These are phyloP conservation scores for Macaria notata DNA, from an alignment of 2,888 invertebrate species.

Conservation along the genomic window DNA sequence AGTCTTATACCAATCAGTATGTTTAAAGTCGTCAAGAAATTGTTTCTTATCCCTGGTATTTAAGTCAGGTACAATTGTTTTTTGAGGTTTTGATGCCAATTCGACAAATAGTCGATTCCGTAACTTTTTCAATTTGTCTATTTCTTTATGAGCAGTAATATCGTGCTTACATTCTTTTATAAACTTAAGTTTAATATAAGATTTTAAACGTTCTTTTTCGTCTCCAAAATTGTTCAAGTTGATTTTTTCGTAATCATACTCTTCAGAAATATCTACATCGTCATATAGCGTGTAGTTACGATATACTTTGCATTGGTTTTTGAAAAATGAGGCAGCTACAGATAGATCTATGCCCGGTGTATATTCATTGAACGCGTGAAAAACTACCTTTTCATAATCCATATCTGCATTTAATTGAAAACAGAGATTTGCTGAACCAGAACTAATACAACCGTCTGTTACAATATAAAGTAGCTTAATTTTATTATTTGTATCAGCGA, in stretches of 20 bases:
- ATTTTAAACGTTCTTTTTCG: constrained; percentile 41
- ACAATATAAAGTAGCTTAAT: constrained; percentile 21
- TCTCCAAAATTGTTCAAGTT: constrained; percentile 38
- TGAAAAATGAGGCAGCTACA: constrained; percentile 40
- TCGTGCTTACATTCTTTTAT: constrained; percentile 34
- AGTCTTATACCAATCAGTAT: too few species aligned
- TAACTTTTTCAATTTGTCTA: constrained; percentile 42
- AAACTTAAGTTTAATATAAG: constrained; percentile 48
- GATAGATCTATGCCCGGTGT: constrained; percentile 34
- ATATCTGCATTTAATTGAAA: constrained; percentile 36
- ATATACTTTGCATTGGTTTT: constrained; percentile 39
- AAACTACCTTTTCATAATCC: constrained; percentile 42
- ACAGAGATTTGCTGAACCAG: constrained; percentile 18
- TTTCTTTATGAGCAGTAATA: constrained; percentile 39
- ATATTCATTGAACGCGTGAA: constrained; percentile 36
- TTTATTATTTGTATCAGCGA: constrained; percentile 24
- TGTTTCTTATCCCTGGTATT: too few species aligned
- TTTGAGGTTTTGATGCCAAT: constrained; percentile 19
- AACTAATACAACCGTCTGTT: constrained; percentile 40
- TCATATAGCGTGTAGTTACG: constrained; percentile 39
- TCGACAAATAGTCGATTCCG: constrained; percentile 36
- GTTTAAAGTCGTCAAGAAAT: too few species aligned
- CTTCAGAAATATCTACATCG: constrained; percentile 40
- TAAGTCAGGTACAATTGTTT: constrained; percentile 1
- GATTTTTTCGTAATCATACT: constrained; percentile 44